Percentiles rank a stretch among this genome's conserved stretches.
phyloP scores from a whole-genome alignment of 2,797 vertebrate species.

The Gastrophryne carolinensis region DNA sequence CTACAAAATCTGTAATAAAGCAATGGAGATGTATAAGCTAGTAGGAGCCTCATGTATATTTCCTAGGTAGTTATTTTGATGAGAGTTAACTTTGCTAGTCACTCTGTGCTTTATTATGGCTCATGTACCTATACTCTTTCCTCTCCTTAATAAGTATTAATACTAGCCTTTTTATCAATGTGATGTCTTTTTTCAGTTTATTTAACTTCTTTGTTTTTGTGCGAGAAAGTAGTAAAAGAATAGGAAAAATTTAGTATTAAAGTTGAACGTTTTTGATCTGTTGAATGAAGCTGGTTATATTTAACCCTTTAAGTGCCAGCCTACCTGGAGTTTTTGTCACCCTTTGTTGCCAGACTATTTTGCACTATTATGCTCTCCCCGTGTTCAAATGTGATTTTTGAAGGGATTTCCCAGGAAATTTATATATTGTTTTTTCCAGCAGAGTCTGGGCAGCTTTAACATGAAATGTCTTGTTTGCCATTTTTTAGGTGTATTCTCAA shows the following conservation, averaged over 20 bases:
- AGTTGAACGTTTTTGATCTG: slow-evolving; percentile 61
- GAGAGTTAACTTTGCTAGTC: slow-evolving; percentile 81
- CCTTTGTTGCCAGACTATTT: too few species aligned
- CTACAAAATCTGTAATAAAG: slow-evolving; percentile 71
- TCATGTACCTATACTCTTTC: slow-evolving; percentile 91
- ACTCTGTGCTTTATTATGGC: slow-evolving; percentile 89
- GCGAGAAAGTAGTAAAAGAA: slow-evolving; percentile 62
- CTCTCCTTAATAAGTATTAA: slow-evolving; percentile 90
- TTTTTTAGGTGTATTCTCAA: too few species aligned
- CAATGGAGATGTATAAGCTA: slow-evolving; percentile 67
- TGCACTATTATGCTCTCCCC: too few species aligned
- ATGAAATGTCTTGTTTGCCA: too few species aligned
- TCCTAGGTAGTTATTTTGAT: slow-evolving; percentile 81
- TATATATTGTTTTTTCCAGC: too few species aligned
- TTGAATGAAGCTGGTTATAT: slow-evolving; percentile 59
- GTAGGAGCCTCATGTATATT: slow-evolving; percentile 79
- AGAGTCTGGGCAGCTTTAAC: too few species aligned
- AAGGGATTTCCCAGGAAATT: too few species aligned
- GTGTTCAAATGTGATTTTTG: too few species aligned
- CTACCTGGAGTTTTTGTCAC: too few species aligned
- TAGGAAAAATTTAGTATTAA: slow-evolving; percentile 63
- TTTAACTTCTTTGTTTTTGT: slow-evolving; percentile 62
- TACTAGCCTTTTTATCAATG: slow-evolving; percentile 93
- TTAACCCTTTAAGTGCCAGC: too few species aligned
- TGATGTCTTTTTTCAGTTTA: slow-evolving; percentile 75